Percentiles rank a stretch among this genome's conserved stretches.
These are phyloP conservation scores for Drymonia ruficornis DNA, from an alignment of 2,888 invertebrate species.

Conservation along the genomic window DNA sequence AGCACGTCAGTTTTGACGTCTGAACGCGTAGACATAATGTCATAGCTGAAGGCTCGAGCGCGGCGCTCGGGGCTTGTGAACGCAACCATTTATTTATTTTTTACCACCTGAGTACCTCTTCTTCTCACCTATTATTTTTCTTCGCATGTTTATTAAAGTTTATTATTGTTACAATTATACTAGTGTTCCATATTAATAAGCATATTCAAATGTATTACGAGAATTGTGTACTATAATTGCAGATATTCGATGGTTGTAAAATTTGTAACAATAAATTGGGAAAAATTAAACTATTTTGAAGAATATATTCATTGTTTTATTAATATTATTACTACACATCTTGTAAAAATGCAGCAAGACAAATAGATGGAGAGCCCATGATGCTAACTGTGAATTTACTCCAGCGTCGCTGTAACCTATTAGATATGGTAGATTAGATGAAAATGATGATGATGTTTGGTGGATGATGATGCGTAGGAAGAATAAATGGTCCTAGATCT, in stretches of 20 bases:
- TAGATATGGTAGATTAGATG: too few species aligned
- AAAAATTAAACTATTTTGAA: constrained; percentile 52
- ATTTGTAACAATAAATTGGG: constrained; percentile 37
- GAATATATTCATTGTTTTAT: constrained; percentile 39
- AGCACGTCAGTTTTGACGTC: too few species aligned
- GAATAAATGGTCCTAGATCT: too few species aligned
- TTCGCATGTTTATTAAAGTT: constrained; percentile 49
- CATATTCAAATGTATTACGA: constrained; percentile 26
- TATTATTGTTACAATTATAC: constrained; percentile 48
- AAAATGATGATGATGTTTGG: too few species aligned
- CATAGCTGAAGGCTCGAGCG: too few species aligned
- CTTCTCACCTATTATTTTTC: constrained; percentile 64
- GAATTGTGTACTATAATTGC: constrained; percentile 24
- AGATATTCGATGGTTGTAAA: constrained; percentile 23
- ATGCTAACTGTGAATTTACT: too few species aligned
- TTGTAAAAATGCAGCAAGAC: too few species aligned
- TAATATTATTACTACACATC: constrained; percentile 22
- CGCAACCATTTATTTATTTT: constrained; percentile 75
- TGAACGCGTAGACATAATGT: too few species aligned
- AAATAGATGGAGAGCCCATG: too few species aligned
- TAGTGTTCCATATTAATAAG: constrained; percentile 30
- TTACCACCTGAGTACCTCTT: constrained; percentile 83
- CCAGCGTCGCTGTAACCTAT: too few species aligned
- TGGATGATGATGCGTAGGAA: too few species aligned
- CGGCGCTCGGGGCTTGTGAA: too few species aligned